These are phyloP conservation scores for Camponotus vicinus DNA, from an alignment of 1,140 invertebrate species.

Conservation along the genomic window DNA sequence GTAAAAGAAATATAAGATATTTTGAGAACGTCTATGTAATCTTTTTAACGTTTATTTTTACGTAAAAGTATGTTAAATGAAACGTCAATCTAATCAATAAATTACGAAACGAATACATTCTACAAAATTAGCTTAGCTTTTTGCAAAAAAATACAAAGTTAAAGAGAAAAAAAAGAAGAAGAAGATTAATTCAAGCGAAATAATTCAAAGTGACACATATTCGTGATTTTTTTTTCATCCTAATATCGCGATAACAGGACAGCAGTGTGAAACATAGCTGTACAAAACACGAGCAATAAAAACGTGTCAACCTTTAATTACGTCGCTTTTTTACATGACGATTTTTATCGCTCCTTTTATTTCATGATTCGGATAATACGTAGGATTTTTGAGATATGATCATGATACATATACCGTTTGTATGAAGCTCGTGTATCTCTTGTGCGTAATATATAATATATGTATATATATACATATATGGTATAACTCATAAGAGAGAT, in stretches of 20 bases:
- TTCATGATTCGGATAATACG: not conserved
- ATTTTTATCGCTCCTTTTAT: conserved; percentile 17
- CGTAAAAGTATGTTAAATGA: not conserved
- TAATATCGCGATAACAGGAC: not conserved
- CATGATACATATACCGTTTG: not conserved
- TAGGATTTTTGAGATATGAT: conserved; percentile 39
- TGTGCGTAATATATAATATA: conserved; percentile 52
- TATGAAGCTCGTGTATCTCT: conserved; percentile 32
- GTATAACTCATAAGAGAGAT: conserved; percentile 79
- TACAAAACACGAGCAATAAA: conserved; percentile 17
- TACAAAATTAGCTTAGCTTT: not conserved
- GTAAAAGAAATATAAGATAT: not conserved
- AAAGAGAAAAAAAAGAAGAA: not conserved
- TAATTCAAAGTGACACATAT: conserved; percentile 30
- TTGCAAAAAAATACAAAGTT: not conserved
- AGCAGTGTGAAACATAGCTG: not conserved
- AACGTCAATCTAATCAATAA: too few relatives aligned
- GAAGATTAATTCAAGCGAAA: not conserved
- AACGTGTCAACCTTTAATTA: conserved; percentile 16
- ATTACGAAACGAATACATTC: not conserved
- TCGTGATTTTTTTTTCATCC: not conserved
- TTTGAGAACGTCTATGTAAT: not conserved
- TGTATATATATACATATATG: conserved; percentile 36
- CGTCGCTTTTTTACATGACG: not conserved
- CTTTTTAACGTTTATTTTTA: not conserved